phyloP scores from a whole-genome alignment of 1,140 invertebrate species.

The Lepidurus packardi region DNA sequence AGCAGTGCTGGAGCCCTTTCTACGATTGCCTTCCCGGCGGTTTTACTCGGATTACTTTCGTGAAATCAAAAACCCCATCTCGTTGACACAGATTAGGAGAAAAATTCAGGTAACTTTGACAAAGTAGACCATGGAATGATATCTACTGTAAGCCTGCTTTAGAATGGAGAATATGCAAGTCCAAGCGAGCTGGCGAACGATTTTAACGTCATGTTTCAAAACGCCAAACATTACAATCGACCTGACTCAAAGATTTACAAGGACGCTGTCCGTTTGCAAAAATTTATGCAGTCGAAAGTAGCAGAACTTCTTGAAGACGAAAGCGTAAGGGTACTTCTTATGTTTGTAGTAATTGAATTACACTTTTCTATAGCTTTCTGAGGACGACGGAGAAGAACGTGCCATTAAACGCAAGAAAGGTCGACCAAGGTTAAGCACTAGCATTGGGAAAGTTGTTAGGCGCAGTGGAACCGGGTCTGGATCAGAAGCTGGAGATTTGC shows the following conservation, averaged over 20 bases:
- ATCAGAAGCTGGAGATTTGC: constrained; percentile 24
- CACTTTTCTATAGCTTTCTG: constrained; percentile 46
- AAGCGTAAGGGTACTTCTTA: constrained; percentile 69
- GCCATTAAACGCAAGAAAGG: constrained; percentile 37
- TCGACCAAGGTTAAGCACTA: constrained; percentile 40
- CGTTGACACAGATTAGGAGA: constrained; percentile 62
- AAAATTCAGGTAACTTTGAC: constrained; percentile 79
- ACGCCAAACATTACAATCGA: constrained; percentile 90
- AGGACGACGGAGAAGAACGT: constrained; percentile 50
- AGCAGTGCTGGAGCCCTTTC: constrained; percentile 66
- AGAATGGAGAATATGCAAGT: constrained; percentile 74
- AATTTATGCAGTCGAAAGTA: constrained; percentile 75
- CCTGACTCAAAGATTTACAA: constrained; percentile 81
- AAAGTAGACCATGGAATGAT: not conserved
- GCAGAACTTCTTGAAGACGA: constrained; percentile 73
- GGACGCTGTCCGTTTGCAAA: constrained; percentile 71
- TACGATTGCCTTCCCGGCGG: constrained; percentile 80
- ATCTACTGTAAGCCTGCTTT: constrained; percentile 37
- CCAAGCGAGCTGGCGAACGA: constrained; percentile 87
- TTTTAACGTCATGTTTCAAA: constrained; percentile 97
- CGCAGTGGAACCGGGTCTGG: constrained; percentile 44
- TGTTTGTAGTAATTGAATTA: constrained; percentile 50
- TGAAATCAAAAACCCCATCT: constrained; percentile 92
- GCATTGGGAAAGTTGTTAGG: constrained; percentile 50
- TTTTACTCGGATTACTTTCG: constrained; percentile 97